These are phyloP conservation scores for Montipora capitata DNA, from an alignment of 92 coral and sea anemone species.

Conservation along the genomic window DNA sequence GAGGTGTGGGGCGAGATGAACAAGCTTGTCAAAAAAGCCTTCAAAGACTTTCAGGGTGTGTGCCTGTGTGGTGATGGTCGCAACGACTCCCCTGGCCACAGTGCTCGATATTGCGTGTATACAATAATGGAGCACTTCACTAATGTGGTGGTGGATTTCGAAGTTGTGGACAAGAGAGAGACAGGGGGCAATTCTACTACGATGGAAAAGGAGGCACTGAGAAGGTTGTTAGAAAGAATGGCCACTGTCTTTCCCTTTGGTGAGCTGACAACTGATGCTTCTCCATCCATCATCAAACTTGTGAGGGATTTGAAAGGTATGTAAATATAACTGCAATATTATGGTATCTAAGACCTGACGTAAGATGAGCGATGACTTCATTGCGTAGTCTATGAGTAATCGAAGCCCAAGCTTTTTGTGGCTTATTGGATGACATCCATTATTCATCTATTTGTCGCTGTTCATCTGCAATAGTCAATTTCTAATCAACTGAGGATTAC, in stretches of 20 bases:
- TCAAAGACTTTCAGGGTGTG: neutral
- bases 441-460: too few relatives aligned
- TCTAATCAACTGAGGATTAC: neutral
- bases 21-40: neutral
- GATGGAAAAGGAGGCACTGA: conserved; percentile 53
- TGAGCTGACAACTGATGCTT: conserved; percentile 57
- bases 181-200: conserved; percentile 51
- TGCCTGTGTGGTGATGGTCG: conserved; percentile 28
- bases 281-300: conserved; percentile 54
- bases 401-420: neutral
- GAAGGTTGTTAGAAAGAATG: conserved; percentile 35
- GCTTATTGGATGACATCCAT: neutral
- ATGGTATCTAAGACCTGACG: neutral
- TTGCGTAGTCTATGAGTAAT: neutral
- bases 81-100: conserved; percentile 12
- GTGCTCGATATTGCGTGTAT: conserved; percentile 42
- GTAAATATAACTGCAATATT: neutral
- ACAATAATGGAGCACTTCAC: conserved; percentile 51
- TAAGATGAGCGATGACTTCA: neutral
- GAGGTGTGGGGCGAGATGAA: conserved; percentile 4
- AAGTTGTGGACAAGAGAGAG: conserved; percentile 47
- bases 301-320: conserved; percentile 53
- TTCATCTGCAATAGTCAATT: neutral
- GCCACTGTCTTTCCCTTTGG: conserved; percentile 14
- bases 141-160: conserved; percentile 42